Base-by-base conservation (phyloP, 2,113 vertebrate genomes). In the Lagopus muta region DNA sequence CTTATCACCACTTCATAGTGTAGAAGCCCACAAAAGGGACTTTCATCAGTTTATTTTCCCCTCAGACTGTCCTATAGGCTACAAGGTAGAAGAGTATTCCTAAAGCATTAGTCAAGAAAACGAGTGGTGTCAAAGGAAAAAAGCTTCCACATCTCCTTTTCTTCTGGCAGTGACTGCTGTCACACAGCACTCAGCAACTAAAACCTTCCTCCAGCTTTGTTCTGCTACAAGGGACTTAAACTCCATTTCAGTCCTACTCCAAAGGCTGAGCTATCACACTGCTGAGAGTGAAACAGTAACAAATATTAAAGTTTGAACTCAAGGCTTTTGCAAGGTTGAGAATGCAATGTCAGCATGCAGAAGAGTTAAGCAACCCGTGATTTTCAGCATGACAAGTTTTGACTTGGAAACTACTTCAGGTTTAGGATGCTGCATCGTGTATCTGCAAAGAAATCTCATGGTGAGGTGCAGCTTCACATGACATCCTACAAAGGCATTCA, bases 121-220 rank as follows among this genome's bases (percentile, higher is more conserved):
- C 5, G 5, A 72, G n/a, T 0, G 0, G 1, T 55, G 11, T 11
- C 45, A 42, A 20, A 32, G 9, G 13, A 52, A 32, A 30, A 25
- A 14, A 67, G 6, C 13, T 25, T 22, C n/a, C 10, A 2, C 38
- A 3, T 13, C 45, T 61, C 12, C 9, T 69, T 82, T 85, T 38
- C 45, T 72, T 67, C 42, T 28, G 42, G 14, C 14, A 43, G 54
- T n/a, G 25, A 7, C 45, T 62, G 7, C 71, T 64, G 20, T 40
- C 42, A 15, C 61, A 10, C 24, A 48, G 32, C 30, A 47, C 47
- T 62, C 7, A 0, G 10, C 15, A 67, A n/a, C 40, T n/a, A 32
- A 5, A 2, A 32, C 32, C 28, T 83, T 32, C 54, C 21, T 62
- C 74, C 27, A 55, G 47, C 4, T 32, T 80, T 90, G 12, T 10